Conservation (phyloP, 2,888 invertebrate species). For the Mantis religiosa region DNA sequence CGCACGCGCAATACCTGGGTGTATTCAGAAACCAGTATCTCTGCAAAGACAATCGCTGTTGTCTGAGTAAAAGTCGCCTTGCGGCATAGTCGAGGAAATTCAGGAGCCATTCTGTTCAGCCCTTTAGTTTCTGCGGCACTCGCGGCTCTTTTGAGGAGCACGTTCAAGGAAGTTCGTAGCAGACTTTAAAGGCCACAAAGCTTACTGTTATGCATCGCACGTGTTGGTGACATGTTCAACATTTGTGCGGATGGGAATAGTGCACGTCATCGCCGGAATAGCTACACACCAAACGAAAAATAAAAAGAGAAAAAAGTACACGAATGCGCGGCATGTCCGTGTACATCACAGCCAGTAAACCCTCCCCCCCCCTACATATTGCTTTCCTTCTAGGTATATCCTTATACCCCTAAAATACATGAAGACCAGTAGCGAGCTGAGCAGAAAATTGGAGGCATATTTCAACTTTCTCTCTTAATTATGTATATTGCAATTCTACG, state of each 20-base stretch:
- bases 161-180: not conserved
- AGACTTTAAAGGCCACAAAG: not conserved
- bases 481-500: too few relatives aligned
- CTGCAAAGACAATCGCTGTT: not conserved
- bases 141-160: not conserved
- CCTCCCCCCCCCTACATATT: too few relatives aligned
- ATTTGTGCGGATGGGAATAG: not conserved
- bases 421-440: too few relatives aligned
- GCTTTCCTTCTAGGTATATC: too few relatives aligned
- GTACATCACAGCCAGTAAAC: not conserved
- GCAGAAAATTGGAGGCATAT: too few relatives aligned
- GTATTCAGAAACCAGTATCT: not conserved
- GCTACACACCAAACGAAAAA: not conserved
- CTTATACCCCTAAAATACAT: too few relatives aligned
- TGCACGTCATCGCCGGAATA: not conserved
- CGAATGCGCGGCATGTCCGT: not conserved
- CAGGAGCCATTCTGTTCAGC: not conserved
- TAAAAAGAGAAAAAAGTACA: not conserved
- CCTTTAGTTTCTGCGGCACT: not conserved
- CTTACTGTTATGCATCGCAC: slow-evolving; percentile 4
- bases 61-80: not conserved
- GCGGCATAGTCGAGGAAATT: not conserved
- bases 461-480: too few relatives aligned
- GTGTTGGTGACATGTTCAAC: slow-evolving; percentile 7
- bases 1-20: too few relatives aligned